Evolutionary conservation across 2,797 vertebrate genomes (phyloP), one percentile per base, ranked within the genome.

Genomic region (Acanthornis magna): DNA sequence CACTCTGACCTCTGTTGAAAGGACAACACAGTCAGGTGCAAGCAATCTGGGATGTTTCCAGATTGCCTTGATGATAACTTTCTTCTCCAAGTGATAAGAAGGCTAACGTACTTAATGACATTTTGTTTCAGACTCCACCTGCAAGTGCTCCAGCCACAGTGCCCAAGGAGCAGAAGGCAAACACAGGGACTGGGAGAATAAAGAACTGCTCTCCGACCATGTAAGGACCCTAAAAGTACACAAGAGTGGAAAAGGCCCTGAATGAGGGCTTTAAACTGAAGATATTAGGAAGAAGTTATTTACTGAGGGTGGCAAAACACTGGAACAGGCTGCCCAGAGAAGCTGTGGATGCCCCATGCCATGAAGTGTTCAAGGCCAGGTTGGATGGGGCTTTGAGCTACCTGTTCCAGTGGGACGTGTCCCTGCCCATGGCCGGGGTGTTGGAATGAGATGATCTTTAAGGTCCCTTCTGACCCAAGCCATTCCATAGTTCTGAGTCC

Each of bases 1-100:
- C n/a, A 47, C 53, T 34, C 15, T 53, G 68, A 19, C 0, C 0
- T 67, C 40, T 60, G 10, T 27, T 60, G 68, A 47, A 67, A 74
- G n/a, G 26, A 53, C 54, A 54, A 30, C 11, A 7, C 11, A 40
- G 21, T 54, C 45, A 67, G n/a, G 12, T 10, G 4, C 15, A 34
- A 66, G n/a, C 20, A 66, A 60, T 26, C 16, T n/a, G 53, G 25
- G 25, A 47, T 0, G 2, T 57, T 57, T 25, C 20, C 0, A 0
- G 13, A 57, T 32, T 63, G 18, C 19, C 13, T 57, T 38, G 32
- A 50, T 27, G 18, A 27, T 16, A 57, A 43, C 5, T 16, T 66
- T 61, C 47, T 66, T 60, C 76, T 66, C 27, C 27, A n/a, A 38
- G 32, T 27, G 32, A 45, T 3, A 58, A 54, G 40, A 72, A 27